Percentiles rank a stretch among this genome's conserved stretches.
These are phyloP conservation scores for Tenebrio molitor DNA, from an alignment of 1,140 invertebrate species.

Conservation along the genomic window DNA sequence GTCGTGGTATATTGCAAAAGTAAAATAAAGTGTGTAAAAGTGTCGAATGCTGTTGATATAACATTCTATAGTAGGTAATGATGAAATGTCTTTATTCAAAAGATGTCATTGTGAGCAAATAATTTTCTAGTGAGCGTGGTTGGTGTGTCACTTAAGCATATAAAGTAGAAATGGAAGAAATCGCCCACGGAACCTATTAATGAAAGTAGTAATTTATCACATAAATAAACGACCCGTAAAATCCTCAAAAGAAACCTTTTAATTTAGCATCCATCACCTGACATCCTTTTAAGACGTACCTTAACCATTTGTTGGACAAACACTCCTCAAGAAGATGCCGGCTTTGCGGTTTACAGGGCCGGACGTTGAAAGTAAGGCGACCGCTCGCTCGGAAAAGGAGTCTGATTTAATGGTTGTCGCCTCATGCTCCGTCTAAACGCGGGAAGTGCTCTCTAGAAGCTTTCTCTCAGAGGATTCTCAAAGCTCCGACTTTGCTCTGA, in stretches of 20 bases:
- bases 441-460: slow-evolving; percentile 27
- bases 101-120: too few relatives aligned
- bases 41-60: too few relatives aligned
- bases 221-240: slow-evolving; percentile 12
- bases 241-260: slow-evolving; percentile 13
- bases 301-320: slow-evolving; percentile 37
- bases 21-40: too few relatives aligned
- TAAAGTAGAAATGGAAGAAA: not conserved
- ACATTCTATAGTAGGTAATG: too few relatives aligned
- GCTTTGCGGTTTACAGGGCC: slow-evolving; percentile 35
- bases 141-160: too few relatives aligned
- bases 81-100: too few relatives aligned
- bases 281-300: slow-evolving; percentile 8
- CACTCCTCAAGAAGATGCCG: not conserved
- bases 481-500: slow-evolving; percentile 24
- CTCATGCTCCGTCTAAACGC: slow-evolving; percentile 13
- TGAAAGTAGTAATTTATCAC: not conserved
- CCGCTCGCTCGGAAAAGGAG: slow-evolving; percentile 24
- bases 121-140: too few relatives aligned
- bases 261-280: slow-evolving; percentile 11
- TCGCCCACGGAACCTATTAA: not conserved
- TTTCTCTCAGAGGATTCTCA: slow-evolving; percentile 17
- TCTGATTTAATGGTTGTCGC: slow-evolving; percentile 38
- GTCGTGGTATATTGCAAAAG: too few relatives aligned
- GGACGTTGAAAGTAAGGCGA: slow-evolving; percentile 30